phyloP scores from a whole-genome alignment of 2,797 vertebrate species.

The Octomys mimax region DNA sequence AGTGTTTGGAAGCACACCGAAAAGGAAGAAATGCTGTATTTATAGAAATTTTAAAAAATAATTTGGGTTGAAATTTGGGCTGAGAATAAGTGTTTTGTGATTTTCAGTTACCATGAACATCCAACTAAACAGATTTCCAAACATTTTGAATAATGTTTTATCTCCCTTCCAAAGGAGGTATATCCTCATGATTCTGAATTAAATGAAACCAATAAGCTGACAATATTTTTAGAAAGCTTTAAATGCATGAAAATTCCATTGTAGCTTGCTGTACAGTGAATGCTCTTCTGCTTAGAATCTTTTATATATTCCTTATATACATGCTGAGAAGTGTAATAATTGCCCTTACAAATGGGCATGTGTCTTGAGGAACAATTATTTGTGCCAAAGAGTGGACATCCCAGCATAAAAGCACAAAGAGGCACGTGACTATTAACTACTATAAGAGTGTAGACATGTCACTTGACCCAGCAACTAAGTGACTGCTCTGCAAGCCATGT shows the following conservation, averaged over 20 bases:
- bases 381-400: background rate
- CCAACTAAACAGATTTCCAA: conserved; percentile 41
- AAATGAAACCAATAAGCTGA: conserved; percentile 28
- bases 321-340: background rate
- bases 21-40: background rate
- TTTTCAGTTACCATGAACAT: conserved; percentile 32
- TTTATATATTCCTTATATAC: background rate
- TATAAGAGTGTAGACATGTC: conserved; percentile 69
- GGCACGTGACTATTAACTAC: conserved; percentile 65
- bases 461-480: conserved; percentile 67
- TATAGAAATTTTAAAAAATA: conserved; percentile 4
- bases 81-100: conserved; percentile 51
- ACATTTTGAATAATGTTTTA: conserved; percentile 10
- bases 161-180: conserved; percentile 52
- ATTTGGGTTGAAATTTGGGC: background rate
- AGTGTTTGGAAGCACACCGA: background rate
- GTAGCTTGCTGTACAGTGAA: background rate
- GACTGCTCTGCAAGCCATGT: conserved; percentile 57
- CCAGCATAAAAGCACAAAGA: conserved; percentile 51
- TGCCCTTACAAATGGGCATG: background rate
- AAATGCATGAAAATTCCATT: conserved; percentile 6
- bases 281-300: background rate
- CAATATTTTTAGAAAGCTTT: background rate
- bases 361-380: conserved; percentile 6
- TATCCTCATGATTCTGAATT: conserved; percentile 41